Evolutionary conservation across 2,113 vertebrate species (phyloP).

Genomic region (Epinephelus moara): DNA sequence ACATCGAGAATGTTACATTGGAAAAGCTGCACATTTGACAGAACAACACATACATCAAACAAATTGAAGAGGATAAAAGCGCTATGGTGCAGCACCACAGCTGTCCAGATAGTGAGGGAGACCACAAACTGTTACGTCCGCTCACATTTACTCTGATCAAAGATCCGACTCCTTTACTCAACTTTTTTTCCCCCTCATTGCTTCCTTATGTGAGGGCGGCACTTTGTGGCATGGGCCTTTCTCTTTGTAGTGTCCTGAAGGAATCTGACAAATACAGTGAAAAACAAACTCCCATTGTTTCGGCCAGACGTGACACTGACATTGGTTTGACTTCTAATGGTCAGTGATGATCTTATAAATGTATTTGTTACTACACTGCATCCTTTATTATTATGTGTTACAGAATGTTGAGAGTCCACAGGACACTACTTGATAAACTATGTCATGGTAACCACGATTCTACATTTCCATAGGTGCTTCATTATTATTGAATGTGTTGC

Average conservation of each 20-base stretch:
- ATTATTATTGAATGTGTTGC: background rate
- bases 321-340: conserved; percentile 42
- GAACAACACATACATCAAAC: conserved; percentile 62
- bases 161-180: conserved; percentile 70
- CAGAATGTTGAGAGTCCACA: background rate
- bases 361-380: conserved; percentile 18
- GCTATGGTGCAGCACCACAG: conserved; percentile 48
- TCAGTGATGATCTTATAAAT: conserved; percentile 38
- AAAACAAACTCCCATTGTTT: conserved; percentile 70
- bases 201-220: conserved; percentile 72
- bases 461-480: background rate
- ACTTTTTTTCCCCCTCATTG: conserved; percentile 66
- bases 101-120: conserved; percentile 72
- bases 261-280: conserved; percentile 56
- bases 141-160: conserved; percentile 79
- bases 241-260: conserved; percentile 68
- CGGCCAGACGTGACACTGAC: conserved; percentile 48
- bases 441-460: background rate
- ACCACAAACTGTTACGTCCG: conserved; percentile 74
- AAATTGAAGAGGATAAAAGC: conserved; percentile 65
- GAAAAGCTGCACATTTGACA: conserved; percentile 55
- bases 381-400: background rate
- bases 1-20: conserved; percentile 24
- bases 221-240: conserved; percentile 64
- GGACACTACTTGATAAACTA: background rate